Evolutionary conservation across 2,888 invertebrate genomes (phyloP), one percentile per base, ranked within the genome.

Genomic region (Brachypalpus laphriformis): DNA sequence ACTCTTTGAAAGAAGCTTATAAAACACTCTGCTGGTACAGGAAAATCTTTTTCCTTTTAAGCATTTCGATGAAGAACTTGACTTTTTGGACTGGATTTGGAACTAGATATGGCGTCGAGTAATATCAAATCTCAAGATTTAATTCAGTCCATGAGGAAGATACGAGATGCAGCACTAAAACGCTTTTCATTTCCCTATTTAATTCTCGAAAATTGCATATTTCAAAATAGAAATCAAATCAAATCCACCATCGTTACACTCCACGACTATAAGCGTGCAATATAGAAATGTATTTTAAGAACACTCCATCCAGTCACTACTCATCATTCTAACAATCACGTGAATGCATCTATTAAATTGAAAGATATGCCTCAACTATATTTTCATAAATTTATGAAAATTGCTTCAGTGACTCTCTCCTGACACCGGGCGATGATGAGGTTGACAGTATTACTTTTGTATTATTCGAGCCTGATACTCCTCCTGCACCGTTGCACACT

Each of bases 281-380:
- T 31, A 40, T 22, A 1, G 45, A 34, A 61, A 63, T 63, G 25
- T 74, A 74, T 74, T 74, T 74, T 74, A 45, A 54, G 63, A 63
- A 6, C 16, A 20, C 20, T 7, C 42, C 40, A 11, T 40, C 18
- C 14, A n/a, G 14, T 34, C 49, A 65, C 49, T 40, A 37, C 49
- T 59, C 47, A 40, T 59, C 61, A 34, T 54, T 51, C 34, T 25
- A 45, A 61, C 45, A 66, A 63, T 51, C 47, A 54, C 71, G 49
- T 77, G 82, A 28, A 66, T 82, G 71, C 82, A 61, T 74, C 25
- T 56, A 40, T 49, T 56, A 72, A 77, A 82, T 72, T 82, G 57
- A 82, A 75, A 75, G 63, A 68, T 66, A 76, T 74, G 65, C 61
- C 47, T 93, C 66, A 54, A 66, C 37, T 63, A 59, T 49, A 66